Evolutionary conservation across 2,888 invertebrate genomes (phyloP), one percentile per base, ranked within the genome.

Genomic region (Cetonia aurata): DNA sequence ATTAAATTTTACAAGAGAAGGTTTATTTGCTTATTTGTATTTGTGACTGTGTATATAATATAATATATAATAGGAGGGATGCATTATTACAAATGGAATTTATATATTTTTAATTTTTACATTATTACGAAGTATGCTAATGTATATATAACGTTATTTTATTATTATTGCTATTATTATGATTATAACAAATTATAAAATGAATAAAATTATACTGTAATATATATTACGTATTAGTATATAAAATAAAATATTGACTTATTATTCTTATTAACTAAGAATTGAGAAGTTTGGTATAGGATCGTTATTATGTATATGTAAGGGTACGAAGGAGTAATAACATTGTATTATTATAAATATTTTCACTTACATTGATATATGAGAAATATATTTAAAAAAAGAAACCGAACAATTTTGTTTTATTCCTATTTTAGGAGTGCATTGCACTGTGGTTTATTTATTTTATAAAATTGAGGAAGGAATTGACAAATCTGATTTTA

Each of bases 321-420:
- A 68, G 65, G 65, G 56, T 66, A 66, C 56, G 75, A 77, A 77
- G 78, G 78, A 42, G 46, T 60, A 77, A 78, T 79, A 55, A 55
- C 13, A 55, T 25, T 55, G 33, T 55, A 55, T 13, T 33, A 55
- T 55, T 53, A 79, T 80, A 80, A 78, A 75, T 82, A 82, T 81
- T 82, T 81, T 80, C 80, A 79, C 79, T 77, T 79, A 79, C 77
- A 80, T 79, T 79, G 75, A 78, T 79, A 37, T 10, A 80, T 77
- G 75, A 77, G 73, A 76, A 78, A 78, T 75, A 77, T 79, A 79
- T 67, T 62, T 71, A 72, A 76, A 73, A 73, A 67, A 67, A 25
- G 13, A 25, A 37, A 10, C 6, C 10, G 10, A 37, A 37, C 37
- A 37, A 37, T 3, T n/a, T n/a, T 37, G 9, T 13, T 17, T 25